Base-by-base conservation (phyloP, 1,140 invertebrate genomes). In the Drosophila pectinifera region DNA sequence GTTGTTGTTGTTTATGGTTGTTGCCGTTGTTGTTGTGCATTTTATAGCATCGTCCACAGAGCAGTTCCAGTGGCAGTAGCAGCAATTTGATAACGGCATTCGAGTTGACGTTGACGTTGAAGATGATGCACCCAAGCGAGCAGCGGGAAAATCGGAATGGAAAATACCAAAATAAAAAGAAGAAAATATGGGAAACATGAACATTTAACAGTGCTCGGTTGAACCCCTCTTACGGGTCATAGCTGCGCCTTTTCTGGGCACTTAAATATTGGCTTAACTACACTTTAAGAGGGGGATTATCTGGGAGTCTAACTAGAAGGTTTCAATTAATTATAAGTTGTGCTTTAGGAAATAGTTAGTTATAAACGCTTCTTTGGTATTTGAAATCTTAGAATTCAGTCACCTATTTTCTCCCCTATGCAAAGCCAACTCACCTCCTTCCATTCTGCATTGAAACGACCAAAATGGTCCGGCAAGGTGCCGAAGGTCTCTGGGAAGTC, bases 401-500 rank as follows among this genome's bases (percentile, higher is more conserved):
- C 26, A 38, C 2, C 38, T 39, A 1, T 8, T 14, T 1, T 18
- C 11, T 0, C 5, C 3, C 1, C 8, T 11, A 18, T 4, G 22
- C 2, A 13, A 22, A 45, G 92, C 53, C 41, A n/a, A 95, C 73
- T 72, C 43, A 92, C 91, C 91, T 94, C 92, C 90, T 95, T 95
- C 97, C 97, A 98, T 0, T 94, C 90, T 1, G 93, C 81, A 2
- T 94, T 82, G 64, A 94, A 92, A 11, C 91, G 92, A 34, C 94
- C 92, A 11, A 98, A 94, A 48, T 97, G 93, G 63, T 95, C 93
- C 1, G 95, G 94, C 16, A 98, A 88, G 31, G 92, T 81, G 4
- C 90, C 92, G 92, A 98, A 98, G 1, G 90, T 79, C 0, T 95
- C 93, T 0, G 94, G 93, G 85, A 97, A 97, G 78, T 96, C 95